phyloP scores from a whole-genome alignment of 2,113 vertebrate species.

The Xiphias gladius region DNA sequence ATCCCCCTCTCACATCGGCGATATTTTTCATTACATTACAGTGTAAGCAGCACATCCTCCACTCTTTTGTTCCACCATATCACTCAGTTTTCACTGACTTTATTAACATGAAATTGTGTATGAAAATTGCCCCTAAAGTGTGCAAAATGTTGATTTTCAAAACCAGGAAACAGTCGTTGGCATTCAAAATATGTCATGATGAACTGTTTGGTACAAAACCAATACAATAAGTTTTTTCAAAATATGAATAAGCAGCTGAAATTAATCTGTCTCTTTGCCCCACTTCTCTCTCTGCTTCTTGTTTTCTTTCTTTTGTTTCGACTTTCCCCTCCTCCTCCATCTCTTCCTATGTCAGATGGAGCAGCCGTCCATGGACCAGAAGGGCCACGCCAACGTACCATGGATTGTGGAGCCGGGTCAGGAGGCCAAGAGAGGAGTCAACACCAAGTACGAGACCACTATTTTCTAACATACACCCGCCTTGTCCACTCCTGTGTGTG shows the following conservation, averaged over 20 bases:
- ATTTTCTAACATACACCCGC: constrained; percentile 97
- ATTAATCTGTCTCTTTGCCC: not conserved
- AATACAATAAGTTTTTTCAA: not conserved
- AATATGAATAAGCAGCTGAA: not conserved
- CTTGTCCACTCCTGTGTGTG: constrained; percentile 91
- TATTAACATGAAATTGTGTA: constrained; percentile 4
- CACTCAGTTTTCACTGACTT: constrained; percentile 7
- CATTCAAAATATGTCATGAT: not conserved
- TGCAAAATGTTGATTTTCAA: not conserved
- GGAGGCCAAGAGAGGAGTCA: constrained; percentile 99
- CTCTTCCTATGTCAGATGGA: constrained; percentile 89
- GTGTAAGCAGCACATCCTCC: not conserved
- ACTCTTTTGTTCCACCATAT: constrained; percentile 16
- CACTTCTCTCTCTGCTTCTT: not conserved
- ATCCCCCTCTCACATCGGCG: not conserved
- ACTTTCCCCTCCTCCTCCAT: not conserved
- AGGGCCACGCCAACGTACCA: constrained; percentile 97
- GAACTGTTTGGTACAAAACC: constrained; percentile 5
- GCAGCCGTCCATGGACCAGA: constrained; percentile 96
- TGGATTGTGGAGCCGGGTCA: constrained; percentile 99
- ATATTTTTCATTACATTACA: constrained; percentile 10
- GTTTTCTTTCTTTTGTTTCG: not conserved
- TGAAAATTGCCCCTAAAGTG: not conserved
- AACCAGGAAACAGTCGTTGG: constrained; percentile 5
- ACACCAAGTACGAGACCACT: constrained; percentile 99